Evolutionary conservation across 2,888 invertebrate species (phyloP).

Genomic region (Athalia circularis): DNA sequence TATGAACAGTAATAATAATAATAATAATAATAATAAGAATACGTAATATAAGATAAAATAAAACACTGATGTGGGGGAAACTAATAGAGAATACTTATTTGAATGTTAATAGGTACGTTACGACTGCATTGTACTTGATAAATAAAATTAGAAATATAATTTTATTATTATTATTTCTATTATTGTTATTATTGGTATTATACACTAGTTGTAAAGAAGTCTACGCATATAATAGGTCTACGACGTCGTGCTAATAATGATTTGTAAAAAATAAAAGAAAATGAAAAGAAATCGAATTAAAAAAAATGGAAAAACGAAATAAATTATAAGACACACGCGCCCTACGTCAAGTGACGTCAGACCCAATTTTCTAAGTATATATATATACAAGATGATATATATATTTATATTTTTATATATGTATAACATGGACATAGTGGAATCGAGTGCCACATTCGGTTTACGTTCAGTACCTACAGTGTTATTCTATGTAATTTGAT

Average conservation of each 20-base stretch:
- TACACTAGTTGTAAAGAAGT: conserved; percentile 35
- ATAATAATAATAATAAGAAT: conserved; percentile 49
- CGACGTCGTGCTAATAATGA: not conserved
- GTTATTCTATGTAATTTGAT: too few relatives aligned
- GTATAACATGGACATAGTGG: too few relatives aligned
- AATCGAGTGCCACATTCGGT: too few relatives aligned
- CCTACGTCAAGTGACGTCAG: conserved; percentile 43
- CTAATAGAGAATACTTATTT: conserved; percentile 17
- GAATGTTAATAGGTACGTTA: conserved; percentile 57
- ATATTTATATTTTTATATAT: conserved; percentile 45
- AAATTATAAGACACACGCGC: conserved; percentile 6
- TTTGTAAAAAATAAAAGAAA: conserved; percentile 4
- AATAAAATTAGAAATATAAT: conserved; percentile 47
- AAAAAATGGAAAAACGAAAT: not conserved
- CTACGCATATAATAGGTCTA: conserved; percentile 39
- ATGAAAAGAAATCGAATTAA: too few relatives aligned
- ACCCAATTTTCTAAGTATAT: conserved; percentile 49
- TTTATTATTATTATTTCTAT: conserved; percentile 40
- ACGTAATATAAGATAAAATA: conserved; percentile 32
- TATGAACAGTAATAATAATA: conserved; percentile 44
- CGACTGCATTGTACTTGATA: conserved; percentile 66
- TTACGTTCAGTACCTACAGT: too few relatives aligned
- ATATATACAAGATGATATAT: conserved; percentile 63
- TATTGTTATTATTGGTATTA: conserved; percentile 44
- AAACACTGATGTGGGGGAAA: conserved; percentile 24